Evolutionary conservation across 2,888 invertebrate species (phyloP).

Genomic region (Oscheius onirici): DNA sequence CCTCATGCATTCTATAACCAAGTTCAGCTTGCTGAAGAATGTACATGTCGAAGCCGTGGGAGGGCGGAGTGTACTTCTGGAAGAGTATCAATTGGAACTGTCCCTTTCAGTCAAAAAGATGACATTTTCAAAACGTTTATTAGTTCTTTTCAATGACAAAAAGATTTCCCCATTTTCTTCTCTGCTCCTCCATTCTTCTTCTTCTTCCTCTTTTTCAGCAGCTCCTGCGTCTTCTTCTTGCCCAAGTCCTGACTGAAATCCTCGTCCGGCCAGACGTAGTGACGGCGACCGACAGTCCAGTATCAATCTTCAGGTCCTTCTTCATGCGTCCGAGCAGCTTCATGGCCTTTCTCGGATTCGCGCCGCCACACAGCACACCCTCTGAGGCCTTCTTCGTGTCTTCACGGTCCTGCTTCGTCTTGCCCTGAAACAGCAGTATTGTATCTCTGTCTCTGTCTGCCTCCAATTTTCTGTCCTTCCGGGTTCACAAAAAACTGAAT

Average conservation of each 20-base stretch:
- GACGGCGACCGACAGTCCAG: neutral
- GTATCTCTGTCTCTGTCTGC: neutral
- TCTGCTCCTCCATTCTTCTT: neutral
- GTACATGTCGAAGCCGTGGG: slow-evolving; percentile 8
- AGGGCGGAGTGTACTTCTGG: neutral
- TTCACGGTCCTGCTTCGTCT: neutral
- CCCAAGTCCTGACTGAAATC: neutral
- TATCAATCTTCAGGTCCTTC: too few species aligned
- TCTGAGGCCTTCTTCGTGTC: neutral
- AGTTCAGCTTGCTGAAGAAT: neutral
- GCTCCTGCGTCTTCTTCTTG: neutral
- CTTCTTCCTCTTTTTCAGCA: neutral
- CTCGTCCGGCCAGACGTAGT: neutral
- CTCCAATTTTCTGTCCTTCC: neutral
- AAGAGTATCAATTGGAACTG: too few species aligned
- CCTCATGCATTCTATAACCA: neutral
- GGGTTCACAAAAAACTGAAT: neutral
- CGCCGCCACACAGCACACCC: neutral
- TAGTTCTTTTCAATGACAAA: too few species aligned
- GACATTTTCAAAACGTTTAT: too few species aligned
- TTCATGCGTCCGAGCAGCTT: neutral
- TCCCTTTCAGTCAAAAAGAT: too few species aligned
- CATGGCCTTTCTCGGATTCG: neutral
- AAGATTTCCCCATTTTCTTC: neutral
- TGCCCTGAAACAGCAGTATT: neutral